Evolutionary conservation across 2,797 vertebrate genomes (phyloP), one percentile per base, ranked within the genome.

Genomic region (Alca torda): DNA sequence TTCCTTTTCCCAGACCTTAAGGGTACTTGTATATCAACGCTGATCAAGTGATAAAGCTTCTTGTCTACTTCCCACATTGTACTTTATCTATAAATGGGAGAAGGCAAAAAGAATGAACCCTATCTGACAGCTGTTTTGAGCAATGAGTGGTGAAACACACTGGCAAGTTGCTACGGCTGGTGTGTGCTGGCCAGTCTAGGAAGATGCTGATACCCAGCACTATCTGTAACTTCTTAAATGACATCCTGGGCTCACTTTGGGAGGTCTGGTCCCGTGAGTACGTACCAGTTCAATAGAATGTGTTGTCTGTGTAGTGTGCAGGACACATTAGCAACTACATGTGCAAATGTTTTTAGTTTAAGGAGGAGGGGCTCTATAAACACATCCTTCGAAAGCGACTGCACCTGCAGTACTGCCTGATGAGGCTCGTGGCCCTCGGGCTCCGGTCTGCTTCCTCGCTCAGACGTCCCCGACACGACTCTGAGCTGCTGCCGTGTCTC

Each of bases 401-500:
- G 4, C 1, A 6, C 5, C 12, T 3, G 53, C 54, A 28, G 54
- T 4, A 4, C 39, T 59, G 46, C 17, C 3, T 2, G 11, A 2
- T 19, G 65, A 15, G 63, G 12, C 25, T 57, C 9, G 4, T 51
- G 35, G 53, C 48, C 41, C 1, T 6, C 0, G 0, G 16, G 15
- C n/a, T 39, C 16, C 0, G 0, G 2, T 5, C 8, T 51, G 26
- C 41, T 56, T 13, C 43, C 43, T 15, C 46, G 19, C 26, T 9
- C 30, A 5, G 43, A 12, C 0, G 0, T 41, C 25, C 65, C 10
- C 5, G 2, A 5, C 3, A 5, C 0, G 0, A 37, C 21, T 4
- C 77, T 37, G 84, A 67, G 68, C 59, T 59, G 53, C 76, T 70
- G 57, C 48, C 0, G 0, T 4, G 46, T 54, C 45, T 18, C 41